Evolutionary conservation across 2,113 vertebrate species (phyloP).

Genomic region (Marmota monax): DNA sequence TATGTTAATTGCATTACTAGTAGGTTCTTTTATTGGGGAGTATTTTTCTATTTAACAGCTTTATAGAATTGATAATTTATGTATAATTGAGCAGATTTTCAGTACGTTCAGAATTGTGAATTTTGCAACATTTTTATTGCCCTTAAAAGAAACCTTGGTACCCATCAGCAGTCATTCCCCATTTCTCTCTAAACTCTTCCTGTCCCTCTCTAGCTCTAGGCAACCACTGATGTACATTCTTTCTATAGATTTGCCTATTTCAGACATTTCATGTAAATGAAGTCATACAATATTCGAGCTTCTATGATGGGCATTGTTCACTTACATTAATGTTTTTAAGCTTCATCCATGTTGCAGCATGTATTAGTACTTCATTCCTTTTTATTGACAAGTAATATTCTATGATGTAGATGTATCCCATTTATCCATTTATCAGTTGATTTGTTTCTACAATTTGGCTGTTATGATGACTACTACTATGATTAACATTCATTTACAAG

Average conservation of each 20-base stretch:
- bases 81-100: background rate
- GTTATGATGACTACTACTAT: background rate
- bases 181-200: background rate
- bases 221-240: background rate
- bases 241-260: background rate
- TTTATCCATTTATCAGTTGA: background rate
- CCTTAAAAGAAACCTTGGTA: background rate
- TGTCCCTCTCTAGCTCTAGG: background rate
- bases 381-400: background rate
- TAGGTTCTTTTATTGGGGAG: background rate
- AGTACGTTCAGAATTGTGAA: background rate
- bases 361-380: background rate
- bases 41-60: slow-evolving; percentile 42
- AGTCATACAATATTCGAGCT: background rate
- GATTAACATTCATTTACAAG: background rate
- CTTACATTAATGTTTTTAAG: background rate
- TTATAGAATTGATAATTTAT: slow-evolving; percentile 46
- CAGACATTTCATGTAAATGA: background rate
- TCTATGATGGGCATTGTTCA: background rate
- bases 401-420: background rate
- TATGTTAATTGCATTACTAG: slow-evolving; percentile 3
- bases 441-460: background rate
- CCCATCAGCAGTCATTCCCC: background rate
- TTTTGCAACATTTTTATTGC: slow-evolving; percentile 6
- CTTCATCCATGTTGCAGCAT: background rate